Conservation (phyloP, 1,140 invertebrate species). For the Anadara kagoshimensis region DNA sequence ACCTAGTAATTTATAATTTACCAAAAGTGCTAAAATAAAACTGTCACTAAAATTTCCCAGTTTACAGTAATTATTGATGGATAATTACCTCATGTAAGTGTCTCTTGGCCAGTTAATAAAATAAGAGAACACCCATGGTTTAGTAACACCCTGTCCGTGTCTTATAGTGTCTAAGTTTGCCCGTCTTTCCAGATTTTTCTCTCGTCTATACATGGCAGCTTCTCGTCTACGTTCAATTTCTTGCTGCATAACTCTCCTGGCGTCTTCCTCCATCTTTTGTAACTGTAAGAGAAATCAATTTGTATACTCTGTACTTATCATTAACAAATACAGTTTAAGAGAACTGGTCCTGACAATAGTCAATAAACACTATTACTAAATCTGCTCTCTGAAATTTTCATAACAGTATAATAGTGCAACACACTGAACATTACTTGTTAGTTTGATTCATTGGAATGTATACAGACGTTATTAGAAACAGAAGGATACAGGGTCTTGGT, state of each 20-base stretch:
- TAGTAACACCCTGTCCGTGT: slow-evolving; percentile 61
- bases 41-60: too few relatives aligned
- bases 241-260: slow-evolving; percentile 53
- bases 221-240: slow-evolving; percentile 54
- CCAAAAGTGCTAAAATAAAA: too few relatives aligned
- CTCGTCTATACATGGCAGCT: slow-evolving; percentile 51
- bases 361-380: too few relatives aligned
- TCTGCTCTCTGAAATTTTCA: too few relatives aligned
- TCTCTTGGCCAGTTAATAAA: slow-evolving; percentile 66
- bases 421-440: too few relatives aligned
- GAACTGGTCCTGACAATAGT: too few relatives aligned
- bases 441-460: too few relatives aligned
- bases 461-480: too few relatives aligned
- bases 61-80: background rate
- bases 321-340: too few relatives aligned
- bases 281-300: slow-evolving; percentile 46
- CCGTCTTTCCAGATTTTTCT: slow-evolving; percentile 59
- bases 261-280: slow-evolving; percentile 57
- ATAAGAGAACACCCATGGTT: slow-evolving; percentile 67
- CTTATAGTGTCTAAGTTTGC: slow-evolving; percentile 54
- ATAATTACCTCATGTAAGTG: slow-evolving; percentile 61
- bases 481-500: too few relatives aligned
- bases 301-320: too few relatives aligned
- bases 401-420: too few relatives aligned
- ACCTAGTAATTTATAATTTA: background rate